A percentile compares a stretch with the other conserved stretches of the same genome.
Evolutionary conservation across 2,888 invertebrate species (phyloP).

Genomic region (Busseola fusca): DNA sequence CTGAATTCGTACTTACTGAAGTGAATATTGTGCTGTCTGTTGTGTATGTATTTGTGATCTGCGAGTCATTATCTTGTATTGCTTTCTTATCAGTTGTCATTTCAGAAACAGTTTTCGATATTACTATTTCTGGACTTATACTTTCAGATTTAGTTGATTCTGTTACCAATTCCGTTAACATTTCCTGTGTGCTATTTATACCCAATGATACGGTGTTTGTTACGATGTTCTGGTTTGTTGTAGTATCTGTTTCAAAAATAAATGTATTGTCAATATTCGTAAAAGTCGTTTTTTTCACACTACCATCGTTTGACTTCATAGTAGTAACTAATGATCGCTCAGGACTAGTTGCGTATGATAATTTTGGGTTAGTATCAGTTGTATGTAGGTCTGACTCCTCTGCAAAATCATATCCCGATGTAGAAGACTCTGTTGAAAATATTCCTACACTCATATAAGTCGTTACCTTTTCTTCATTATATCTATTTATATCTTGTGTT

Average conservation of each 20-base stretch:
- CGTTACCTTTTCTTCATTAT: neutral
- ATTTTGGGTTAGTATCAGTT: neutral
- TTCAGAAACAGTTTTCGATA: neutral
- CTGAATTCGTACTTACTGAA: conserved; percentile 9
- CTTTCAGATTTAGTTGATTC: conserved; percentile 10
- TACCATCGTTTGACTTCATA: conserved; percentile 12
- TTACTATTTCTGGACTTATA: conserved; percentile 7
- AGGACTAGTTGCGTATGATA: conserved; percentile 1
- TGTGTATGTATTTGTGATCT: conserved; percentile 4
- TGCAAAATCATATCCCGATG: conserved; percentile 4
- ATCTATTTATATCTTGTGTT: neutral
- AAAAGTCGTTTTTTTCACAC: neutral
- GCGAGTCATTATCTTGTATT: neutral
- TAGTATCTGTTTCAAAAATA: conserved; percentile 8
- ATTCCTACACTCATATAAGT: neutral
- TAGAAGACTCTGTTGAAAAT: conserved; percentile 19
- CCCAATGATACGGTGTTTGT: conserved; percentile 1
- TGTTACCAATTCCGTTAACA: conserved; percentile 8
- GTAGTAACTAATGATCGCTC: conserved; percentile 17
- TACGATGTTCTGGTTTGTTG: conserved; percentile 8
- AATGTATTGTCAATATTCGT: conserved; percentile 13
- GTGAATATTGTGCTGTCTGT: conserved; percentile 5
- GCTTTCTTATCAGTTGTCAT: neutral
- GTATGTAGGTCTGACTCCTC: neutral
- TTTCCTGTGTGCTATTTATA: conserved; percentile 17